Base-by-base conservation (phyloP, 2,888 invertebrate genomes). In the Eutolmus rufibarbis region DNA sequence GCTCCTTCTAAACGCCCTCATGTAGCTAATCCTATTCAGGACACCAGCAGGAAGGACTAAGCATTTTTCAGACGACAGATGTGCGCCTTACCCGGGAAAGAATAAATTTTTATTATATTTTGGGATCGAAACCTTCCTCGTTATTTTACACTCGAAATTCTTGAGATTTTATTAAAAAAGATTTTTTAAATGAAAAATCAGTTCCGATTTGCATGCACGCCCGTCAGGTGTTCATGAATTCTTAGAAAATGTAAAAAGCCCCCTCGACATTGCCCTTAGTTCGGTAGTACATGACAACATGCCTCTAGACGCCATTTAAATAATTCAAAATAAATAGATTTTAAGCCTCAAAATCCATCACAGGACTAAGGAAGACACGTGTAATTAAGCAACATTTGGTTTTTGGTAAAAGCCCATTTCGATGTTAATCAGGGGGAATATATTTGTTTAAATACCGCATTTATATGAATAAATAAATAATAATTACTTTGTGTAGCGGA, bases 51-150 rank as follows among this genome's bases (percentile, higher is more conserved):
- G 74, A 85, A 85, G 74, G 85, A 85, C 43, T 85, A 85, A 85
- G 85, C 85, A 74, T 85, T 85, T 85, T 85, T 85, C 46, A 85
- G 28, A 28, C 74, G 46, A 74, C 74, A 74, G 74, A 74, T 74
- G 74, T 74, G 37, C 74, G 43, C 43, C 74, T 28, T 34, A 23
- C 43, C 37, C 85, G 74, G 74, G 28, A 31, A 85, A 12, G 85
- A 85, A 85, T 85, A 74, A 74, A 85, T 85, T 85, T 85, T 74
- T 85, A 85, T 74, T 57, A 56, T 74, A 74, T 85, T 76, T 85
- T 37, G 85, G 85, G 43, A 74, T 46, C 74, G 43, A 46, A 74
- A 43, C 43, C 28, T 74, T 31, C 31, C 14, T 74, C 57, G 85
- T 51, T 74, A 85, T 74, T 74, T 85, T 56, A 82, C 40, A 19